phyloP scores from a whole-genome alignment of 2,888 invertebrate species.

The Fissipunctia ypsillon region DNA sequence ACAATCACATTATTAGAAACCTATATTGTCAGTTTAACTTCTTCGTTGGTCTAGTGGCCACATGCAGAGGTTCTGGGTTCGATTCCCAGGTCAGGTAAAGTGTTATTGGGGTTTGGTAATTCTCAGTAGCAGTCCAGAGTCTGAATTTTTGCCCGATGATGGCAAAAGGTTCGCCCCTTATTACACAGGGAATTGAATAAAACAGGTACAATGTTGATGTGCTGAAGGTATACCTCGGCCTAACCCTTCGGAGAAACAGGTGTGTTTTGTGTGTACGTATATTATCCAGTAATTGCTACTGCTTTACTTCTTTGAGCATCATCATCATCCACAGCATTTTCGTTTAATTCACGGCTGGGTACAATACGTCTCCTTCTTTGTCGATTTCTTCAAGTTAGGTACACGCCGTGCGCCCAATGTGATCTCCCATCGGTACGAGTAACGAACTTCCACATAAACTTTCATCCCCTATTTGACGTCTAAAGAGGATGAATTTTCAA shows the following conservation, averaged over 20 bases:
- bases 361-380: not conserved
- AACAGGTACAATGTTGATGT: no score
- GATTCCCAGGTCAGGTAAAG: not conserved
- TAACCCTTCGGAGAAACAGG: no score
- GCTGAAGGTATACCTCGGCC: not conserved
- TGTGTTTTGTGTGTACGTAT: not conserved
- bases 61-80: not conserved
- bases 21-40: not conserved
- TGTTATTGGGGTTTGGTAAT: no score
- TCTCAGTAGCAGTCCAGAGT: not conserved
- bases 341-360: not conserved
- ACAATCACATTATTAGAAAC: conserved; percentile 10
- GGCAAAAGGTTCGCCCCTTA: not conserved
- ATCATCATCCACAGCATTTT: not conserved
- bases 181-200: not conserved
- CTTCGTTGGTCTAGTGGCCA: not conserved
- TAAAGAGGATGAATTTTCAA: not conserved
- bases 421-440: not conserved
- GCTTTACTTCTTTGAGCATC: not conserved
- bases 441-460: no score
- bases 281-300: not conserved
- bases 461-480: no score
- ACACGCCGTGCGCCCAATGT: no score
- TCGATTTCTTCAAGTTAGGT: not conserved
- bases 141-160: not conserved